Percentiles rank a stretch among this genome's conserved stretches.
These are phyloP conservation scores for Tachysurus vachellii DNA, from an alignment of 2,113 vertebrate species.

Conservation along the genomic window DNA sequence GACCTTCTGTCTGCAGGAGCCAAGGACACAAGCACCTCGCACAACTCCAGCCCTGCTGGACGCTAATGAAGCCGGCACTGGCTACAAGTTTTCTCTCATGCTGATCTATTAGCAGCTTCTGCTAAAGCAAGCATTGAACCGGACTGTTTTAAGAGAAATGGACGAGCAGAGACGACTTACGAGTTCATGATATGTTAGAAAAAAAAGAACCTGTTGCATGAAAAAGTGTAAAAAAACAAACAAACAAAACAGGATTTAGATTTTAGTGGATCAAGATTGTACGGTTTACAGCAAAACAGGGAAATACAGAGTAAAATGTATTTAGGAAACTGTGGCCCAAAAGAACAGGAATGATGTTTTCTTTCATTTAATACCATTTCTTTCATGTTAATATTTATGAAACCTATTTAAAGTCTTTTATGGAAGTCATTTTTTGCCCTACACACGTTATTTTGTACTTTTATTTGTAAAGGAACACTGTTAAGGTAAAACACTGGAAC, in stretches of 20 bases:
- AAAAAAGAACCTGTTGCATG: background rate
- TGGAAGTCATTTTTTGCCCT: background rate
- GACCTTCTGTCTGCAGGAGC: conserved; percentile 44
- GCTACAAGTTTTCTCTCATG: conserved; percentile 32
- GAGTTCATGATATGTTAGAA: background rate
- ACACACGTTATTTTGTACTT: background rate
- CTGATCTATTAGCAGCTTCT: conserved; percentile 32
- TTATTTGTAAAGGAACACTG: background rate
- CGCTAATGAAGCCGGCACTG: conserved; percentile 40
- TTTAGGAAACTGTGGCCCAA: background rate
- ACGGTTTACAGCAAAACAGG: background rate
- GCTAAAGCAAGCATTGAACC: conserved; percentile 11
- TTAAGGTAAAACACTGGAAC: background rate
- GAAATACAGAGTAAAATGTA: background rate
- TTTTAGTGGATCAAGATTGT: background rate
- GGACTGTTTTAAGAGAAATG: background rate
- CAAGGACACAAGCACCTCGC: conserved; percentile 53
- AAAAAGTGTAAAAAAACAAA: too few relatives aligned
- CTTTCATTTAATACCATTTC: too few relatives aligned
- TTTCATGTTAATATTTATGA: too few relatives aligned
- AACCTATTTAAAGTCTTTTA: background rate
- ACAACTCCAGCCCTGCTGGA: conserved; percentile 46
- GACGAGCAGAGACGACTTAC: background rate
- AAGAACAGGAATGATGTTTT: background rate
- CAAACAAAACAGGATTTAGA: background rate